Percentiles rank a stretch among this genome's conserved stretches.
phyloP scores from a whole-genome alignment of 2,113 vertebrate species.

The Machaerirhynchus nigripectus region DNA sequence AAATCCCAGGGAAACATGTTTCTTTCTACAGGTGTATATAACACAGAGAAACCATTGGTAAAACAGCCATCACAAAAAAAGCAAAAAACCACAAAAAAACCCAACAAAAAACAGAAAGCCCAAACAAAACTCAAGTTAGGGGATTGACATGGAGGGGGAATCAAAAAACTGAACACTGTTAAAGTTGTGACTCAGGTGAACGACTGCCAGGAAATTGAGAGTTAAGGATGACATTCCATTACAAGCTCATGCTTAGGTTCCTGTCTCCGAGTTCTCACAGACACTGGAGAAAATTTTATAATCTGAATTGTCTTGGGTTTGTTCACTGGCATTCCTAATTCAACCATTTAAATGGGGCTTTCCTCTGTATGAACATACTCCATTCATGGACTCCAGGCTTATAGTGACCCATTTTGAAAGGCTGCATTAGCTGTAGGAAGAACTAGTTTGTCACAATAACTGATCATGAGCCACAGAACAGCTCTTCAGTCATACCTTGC shows the following conservation, averaged over 20 bases:
- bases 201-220: not conserved
- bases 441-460: not conserved
- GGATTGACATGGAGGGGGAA: not conserved
- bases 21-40: not conserved
- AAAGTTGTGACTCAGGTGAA: slow-evolving; percentile 5
- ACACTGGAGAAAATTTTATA: not conserved
- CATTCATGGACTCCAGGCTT: not conserved
- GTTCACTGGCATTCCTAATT: not conserved
- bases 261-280: not conserved
- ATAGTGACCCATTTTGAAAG: not conserved
- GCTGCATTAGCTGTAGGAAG: not conserved
- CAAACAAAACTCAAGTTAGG: not conserved
- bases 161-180: not conserved
- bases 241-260: not conserved
- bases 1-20: accelerated
- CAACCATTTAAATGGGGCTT: not conserved
- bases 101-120: too few relatives aligned
- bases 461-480: not conserved
- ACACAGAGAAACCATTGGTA: not conserved
- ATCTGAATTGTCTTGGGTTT: not conserved
- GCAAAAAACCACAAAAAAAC: too few relatives aligned
- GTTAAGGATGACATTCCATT: not conserved
- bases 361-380: not conserved
- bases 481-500: not conserved
- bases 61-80: not conserved